Conservation (phyloP, 1,140 invertebrate species). For the Trachymyrmex septentrionalis region DNA sequence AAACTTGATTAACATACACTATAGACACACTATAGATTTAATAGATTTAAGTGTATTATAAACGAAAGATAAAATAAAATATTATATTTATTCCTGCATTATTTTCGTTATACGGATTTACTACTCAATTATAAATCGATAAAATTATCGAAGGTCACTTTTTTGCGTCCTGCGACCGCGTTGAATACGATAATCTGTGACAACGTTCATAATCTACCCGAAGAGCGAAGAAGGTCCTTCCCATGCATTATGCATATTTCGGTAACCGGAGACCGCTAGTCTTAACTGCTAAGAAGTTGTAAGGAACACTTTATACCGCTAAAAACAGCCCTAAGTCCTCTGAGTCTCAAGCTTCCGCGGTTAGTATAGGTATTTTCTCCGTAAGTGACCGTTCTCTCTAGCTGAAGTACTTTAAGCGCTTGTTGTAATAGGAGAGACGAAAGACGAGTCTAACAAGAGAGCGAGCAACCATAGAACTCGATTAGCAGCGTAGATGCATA, state of each 20-base stretch:
- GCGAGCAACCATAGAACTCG: slow-evolving; percentile 57
- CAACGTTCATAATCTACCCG: slow-evolving; percentile 26
- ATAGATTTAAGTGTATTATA: neutral
- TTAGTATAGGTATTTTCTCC: slow-evolving; percentile 15
- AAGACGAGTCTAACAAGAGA: slow-evolving; percentile 21
- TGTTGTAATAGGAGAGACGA: slow-evolving; percentile 38
- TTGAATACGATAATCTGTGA: slow-evolving; percentile 27
- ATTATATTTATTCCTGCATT: too few relatives aligned
- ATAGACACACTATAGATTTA: too few relatives aligned
- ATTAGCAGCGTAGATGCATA: slow-evolving; percentile 72
- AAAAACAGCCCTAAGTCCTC: slow-evolving; percentile 50
- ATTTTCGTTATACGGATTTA: neutral
- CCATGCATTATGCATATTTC: slow-evolving; percentile 59
- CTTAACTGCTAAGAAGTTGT: slow-evolving; percentile 52
- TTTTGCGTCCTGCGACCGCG: neutral
- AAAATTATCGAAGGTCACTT: neutral
- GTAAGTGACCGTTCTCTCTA: slow-evolving; percentile 21
- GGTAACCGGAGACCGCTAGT: slow-evolving; percentile 48
- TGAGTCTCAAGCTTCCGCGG: slow-evolving; percentile 10
- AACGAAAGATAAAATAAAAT: neutral
- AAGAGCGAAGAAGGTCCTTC: slow-evolving; percentile 20
- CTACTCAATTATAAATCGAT: neutral
- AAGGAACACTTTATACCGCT: slow-evolving; percentile 44
- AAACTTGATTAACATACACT: too few relatives aligned
- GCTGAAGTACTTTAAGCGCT: slow-evolving; percentile 52